Evolutionary conservation across 2,113 vertebrate genomes (phyloP).

Genomic region (Numenius arquata): DNA sequence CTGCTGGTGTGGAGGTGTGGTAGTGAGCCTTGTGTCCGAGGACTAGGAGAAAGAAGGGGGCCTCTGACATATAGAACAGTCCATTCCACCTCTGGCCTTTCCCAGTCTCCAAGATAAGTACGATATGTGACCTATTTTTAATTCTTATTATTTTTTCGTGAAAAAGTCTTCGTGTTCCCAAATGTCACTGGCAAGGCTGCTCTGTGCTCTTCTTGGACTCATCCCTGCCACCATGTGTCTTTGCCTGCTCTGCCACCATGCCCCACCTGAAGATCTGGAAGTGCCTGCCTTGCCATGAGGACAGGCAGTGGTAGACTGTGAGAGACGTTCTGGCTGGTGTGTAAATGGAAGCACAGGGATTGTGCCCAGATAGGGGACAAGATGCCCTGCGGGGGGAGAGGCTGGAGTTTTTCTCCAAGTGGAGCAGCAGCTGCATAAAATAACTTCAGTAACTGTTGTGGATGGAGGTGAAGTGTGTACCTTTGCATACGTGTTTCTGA

Average conservation of each 20-base stretch:
- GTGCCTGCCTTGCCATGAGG: neutral
- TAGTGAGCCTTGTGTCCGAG: neutral
- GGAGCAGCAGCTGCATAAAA: neutral
- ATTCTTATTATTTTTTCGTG: neutral
- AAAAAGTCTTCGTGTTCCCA: neutral
- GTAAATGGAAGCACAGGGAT: neutral
- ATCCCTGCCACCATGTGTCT: neutral
- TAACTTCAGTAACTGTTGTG: neutral
- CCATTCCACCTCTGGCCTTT: neutral
- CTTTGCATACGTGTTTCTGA: neutral
- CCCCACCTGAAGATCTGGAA: neutral
- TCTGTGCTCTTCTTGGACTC: neutral
- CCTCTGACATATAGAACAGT: neutral
- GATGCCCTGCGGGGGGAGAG: neutral
- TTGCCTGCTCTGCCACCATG: neutral
- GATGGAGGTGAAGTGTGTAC: neutral
- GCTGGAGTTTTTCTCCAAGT: neutral
- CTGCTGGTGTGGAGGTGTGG: neutral
- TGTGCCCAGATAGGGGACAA: fast-evolving
- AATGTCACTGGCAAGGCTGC: neutral
- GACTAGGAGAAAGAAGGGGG: neutral
- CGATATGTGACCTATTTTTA: neutral
- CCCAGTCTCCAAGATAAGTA: neutral
- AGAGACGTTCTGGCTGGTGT: neutral
- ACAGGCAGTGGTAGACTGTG: neutral